A percentile compares a stretch with the other conserved stretches of the same genome.
Conservation (phyloP, 2,113 vertebrate species). For the Elgaria multicarinata region DNA sequence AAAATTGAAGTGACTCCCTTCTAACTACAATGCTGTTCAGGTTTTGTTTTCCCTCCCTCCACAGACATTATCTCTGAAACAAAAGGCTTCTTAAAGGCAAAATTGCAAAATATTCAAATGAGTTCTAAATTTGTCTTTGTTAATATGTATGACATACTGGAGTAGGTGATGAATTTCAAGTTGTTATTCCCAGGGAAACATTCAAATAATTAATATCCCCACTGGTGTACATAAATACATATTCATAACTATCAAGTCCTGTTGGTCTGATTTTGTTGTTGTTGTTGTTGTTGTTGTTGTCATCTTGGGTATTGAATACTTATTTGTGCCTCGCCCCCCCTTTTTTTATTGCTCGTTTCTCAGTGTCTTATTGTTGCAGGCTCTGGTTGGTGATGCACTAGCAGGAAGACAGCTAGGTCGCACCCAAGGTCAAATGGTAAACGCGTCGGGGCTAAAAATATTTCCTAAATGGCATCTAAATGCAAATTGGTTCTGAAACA, state of each 20-base stretch:
- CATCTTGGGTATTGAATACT: background rate
- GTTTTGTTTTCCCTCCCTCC: constrained; percentile 18
- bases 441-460: constrained; percentile 19
- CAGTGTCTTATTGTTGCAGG: background rate
- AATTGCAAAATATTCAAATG: constrained; percentile 62
- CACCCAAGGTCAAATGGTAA: background rate
- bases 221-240: constrained; percentile 45
- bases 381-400: background rate
- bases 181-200: constrained; percentile 50
- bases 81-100: constrained; percentile 55
- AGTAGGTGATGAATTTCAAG: constrained; percentile 60
- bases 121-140: constrained; percentile 61
- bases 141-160: constrained; percentile 59
- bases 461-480: constrained; percentile 27
- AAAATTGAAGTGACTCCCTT: background rate
- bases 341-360: background rate
- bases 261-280: constrained; percentile 21
- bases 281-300: constrained; percentile 27
- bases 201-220: constrained; percentile 62
- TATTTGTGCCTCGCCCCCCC: background rate
- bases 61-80: constrained; percentile 29
- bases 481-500: constrained; percentile 23
- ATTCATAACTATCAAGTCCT: constrained; percentile 21
- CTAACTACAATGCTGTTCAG: background rate
- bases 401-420: background rate